A percentile compares a stretch with the other conserved stretches of the same genome.
Conservation (phyloP, 2,888 invertebrate genomes). For the Adela reaumurella region DNA sequence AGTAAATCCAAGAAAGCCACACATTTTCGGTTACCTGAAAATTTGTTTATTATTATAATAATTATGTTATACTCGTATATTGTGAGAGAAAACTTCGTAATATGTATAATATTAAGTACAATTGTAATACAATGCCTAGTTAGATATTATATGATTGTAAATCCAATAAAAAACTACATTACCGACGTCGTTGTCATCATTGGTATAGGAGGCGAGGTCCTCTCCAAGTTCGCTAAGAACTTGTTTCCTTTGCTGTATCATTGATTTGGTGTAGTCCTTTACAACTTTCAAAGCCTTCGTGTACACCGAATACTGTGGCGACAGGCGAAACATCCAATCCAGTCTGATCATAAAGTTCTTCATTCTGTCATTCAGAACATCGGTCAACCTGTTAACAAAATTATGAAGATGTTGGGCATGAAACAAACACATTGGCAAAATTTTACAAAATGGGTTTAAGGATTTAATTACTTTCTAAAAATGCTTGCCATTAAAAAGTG, state of each 20-base stretch:
- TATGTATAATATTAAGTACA: too few relatives aligned
- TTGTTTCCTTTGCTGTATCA: slow-evolving; percentile 34
- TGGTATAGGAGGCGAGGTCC: neutral
- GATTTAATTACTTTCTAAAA: too few relatives aligned
- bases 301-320: slow-evolving; percentile 56
- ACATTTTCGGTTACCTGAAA: slow-evolving; percentile 54
- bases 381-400: slow-evolving; percentile 13
- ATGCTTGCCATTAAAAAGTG: too few relatives aligned
- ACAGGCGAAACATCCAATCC: slow-evolving; percentile 39
- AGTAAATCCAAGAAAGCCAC: slow-evolving; percentile 67
- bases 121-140: too few relatives aligned
- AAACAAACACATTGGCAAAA: too few relatives aligned
- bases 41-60: too few relatives aligned
- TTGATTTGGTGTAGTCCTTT: slow-evolving; percentile 37
- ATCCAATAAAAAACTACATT: too few relatives aligned
- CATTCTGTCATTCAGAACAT: slow-evolving; percentile 26
- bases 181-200: neutral
- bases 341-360: slow-evolving; percentile 27
- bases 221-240: slow-evolving; percentile 22
- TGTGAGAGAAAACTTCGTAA: too few relatives aligned
- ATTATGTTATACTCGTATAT: too few relatives aligned
- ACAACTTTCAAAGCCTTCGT: slow-evolving; percentile 36
- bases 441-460: too few relatives aligned
- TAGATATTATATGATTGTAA: too few relatives aligned
- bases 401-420: too few relatives aligned